Evolutionary conservation across 2,797 vertebrate species (phyloP).

Genomic region (Luscinia luscinia): DNA sequence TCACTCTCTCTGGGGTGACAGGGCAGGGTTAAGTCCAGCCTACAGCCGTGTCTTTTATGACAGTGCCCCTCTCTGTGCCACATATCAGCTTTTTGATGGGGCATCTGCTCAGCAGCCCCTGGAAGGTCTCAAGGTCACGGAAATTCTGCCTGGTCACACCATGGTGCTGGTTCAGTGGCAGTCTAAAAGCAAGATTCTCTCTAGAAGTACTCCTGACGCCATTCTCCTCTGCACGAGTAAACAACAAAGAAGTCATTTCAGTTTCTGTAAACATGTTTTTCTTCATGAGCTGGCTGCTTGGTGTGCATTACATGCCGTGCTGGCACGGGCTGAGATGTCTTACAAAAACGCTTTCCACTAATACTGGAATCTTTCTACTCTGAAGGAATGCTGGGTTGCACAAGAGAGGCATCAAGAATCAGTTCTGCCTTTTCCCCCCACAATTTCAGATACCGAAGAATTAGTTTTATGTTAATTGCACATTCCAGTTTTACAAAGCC

Average conservation of each 20-base stretch:
- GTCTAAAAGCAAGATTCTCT: constrained; percentile 34
- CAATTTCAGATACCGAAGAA: constrained; percentile 20
- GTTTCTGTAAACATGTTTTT: constrained; percentile 73
- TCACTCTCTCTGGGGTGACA: neutral
- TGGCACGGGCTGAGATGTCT: constrained; percentile 41
- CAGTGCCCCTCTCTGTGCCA: constrained; percentile 5
- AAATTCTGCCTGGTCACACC: neutral
- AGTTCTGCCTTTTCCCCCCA: neutral
- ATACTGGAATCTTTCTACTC: constrained; percentile 52
- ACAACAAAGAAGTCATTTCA: constrained; percentile 62
- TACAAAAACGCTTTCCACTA: constrained; percentile 64
- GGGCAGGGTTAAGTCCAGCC: neutral
- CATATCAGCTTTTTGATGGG: neutral
- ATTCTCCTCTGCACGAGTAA: constrained; percentile 47
- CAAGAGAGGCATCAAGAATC: constrained; percentile 47
- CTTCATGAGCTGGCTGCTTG: constrained; percentile 55
- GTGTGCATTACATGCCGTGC: constrained; percentile 56
- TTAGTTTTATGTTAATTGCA: constrained; percentile 30
- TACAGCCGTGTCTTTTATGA: neutral
- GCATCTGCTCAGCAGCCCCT: constrained; percentile 7
- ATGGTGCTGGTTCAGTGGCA: neutral
- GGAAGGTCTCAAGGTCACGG: neutral
- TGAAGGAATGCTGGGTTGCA: constrained; percentile 50
- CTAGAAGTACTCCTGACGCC: constrained; percentile 29
- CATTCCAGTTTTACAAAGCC: constrained; percentile 34